Conservation (phyloP, 1,140 invertebrate genomes). For the Galendromus occidentalis region DNA sequence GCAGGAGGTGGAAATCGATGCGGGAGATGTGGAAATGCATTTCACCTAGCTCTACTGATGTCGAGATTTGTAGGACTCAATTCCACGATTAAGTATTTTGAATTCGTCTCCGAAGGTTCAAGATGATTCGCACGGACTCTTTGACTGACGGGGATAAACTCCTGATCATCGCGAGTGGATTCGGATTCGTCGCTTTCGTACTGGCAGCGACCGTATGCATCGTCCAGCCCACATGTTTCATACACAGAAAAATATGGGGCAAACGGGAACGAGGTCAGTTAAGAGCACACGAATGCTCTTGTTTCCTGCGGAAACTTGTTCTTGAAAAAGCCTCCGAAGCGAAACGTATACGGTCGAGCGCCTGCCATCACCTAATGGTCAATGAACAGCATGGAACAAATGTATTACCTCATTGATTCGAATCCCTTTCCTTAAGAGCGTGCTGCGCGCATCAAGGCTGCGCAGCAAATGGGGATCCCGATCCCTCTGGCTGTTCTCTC, state of each 20-base stretch:
- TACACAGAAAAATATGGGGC: conserved; percentile 21
- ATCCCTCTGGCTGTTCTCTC: background rate
- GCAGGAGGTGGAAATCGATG: too few relatives aligned
- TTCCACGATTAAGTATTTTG: too few relatives aligned
- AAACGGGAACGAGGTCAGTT: background rate
- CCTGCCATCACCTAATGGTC: too few relatives aligned
- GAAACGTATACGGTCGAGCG: conserved; percentile 16
- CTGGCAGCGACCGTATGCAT: conserved; percentile 30
- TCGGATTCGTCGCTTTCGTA: conserved; percentile 23
- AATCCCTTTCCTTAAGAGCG: too few relatives aligned
- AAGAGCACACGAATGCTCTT: background rate
- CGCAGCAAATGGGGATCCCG: background rate
- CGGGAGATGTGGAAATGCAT: too few relatives aligned
- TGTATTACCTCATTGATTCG: too few relatives aligned
- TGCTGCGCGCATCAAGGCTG: background rate
- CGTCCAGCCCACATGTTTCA: conserved; percentile 30
- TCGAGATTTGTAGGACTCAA: too few relatives aligned
- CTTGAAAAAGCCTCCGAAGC: conserved; percentile 15
- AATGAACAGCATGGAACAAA: too few relatives aligned
- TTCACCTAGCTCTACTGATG: too few relatives aligned
- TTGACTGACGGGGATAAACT: conserved; percentile 28
- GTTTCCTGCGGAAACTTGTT: background rate
- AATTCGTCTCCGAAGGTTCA: too few relatives aligned
- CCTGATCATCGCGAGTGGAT: conserved; percentile 26
- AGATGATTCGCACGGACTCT: too few relatives aligned